Evolutionary conservation across 2,797 vertebrate species (phyloP).

Genomic region (Enteromius fasciolatus): DNA sequence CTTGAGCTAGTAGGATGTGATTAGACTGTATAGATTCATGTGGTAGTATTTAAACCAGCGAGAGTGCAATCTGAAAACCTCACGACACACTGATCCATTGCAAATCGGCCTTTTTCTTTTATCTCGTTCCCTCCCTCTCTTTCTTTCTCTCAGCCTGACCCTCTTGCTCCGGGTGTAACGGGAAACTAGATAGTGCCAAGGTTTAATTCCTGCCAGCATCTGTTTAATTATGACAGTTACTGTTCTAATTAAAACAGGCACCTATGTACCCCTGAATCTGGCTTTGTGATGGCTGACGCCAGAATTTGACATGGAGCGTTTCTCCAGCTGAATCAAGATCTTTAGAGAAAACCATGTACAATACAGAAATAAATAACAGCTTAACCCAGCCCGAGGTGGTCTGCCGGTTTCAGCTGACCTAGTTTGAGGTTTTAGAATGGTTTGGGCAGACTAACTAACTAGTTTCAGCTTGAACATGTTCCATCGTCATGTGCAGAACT

Average conservation of each 20-base stretch:
- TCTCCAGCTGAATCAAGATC: constrained; percentile 56
- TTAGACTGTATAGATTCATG: background rate
- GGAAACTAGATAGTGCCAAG: constrained; percentile 77
- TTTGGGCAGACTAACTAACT: background rate
- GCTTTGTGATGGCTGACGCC: constrained; percentile 69
- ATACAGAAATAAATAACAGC: constrained; percentile 39
- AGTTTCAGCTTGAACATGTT: too few relatives aligned
- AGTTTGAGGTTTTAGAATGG: constrained; percentile 61
- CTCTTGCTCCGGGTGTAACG: constrained; percentile 73
- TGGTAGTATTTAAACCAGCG: background rate
- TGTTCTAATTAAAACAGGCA: constrained; percentile 84
- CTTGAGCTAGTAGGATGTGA: background rate
- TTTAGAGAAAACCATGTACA: constrained; percentile 65
- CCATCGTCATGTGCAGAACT: background rate
- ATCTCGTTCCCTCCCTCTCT: constrained; percentile 32
- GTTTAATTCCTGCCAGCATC: constrained; percentile 85
- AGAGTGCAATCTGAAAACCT: background rate
- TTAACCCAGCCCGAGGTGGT: background rate
- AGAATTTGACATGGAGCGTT: constrained; percentile 65
- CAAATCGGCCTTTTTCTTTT: background rate
- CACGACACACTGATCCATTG: background rate
- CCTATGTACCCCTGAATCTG: constrained; percentile 77
- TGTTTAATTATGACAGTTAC: constrained; percentile 81
- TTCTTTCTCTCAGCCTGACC: constrained; percentile 58
- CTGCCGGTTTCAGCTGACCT: constrained; percentile 15